These are phyloP conservation scores for Chaenogobius annularis DNA, from an alignment of 2,113 vertebrate species.

Conservation along the genomic window DNA sequence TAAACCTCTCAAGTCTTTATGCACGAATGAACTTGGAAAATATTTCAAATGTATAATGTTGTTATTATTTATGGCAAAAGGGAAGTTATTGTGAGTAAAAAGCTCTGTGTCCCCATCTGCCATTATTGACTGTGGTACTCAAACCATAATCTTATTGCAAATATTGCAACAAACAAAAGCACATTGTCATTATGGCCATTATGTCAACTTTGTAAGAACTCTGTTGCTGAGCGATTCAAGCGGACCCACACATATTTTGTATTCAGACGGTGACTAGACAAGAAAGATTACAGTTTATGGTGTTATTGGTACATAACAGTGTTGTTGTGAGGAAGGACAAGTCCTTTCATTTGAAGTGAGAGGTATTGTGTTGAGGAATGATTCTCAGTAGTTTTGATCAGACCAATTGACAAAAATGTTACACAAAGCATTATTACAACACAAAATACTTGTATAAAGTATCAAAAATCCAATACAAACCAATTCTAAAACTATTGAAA, in stretches of 20 bases:
- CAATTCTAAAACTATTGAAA: no score
- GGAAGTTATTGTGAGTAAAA: conserved; percentile 25
- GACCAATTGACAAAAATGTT: not conserved
- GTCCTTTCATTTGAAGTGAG: conserved; percentile 2
- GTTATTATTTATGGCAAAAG: conserved; percentile 32
- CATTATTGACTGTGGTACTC: conserved; percentile 57
- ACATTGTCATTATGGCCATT: conserved; percentile 47
- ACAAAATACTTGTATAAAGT: no score
- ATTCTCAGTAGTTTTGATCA: not conserved
- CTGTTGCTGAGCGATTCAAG: not conserved
- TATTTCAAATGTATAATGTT: not conserved
- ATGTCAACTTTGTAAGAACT: conserved; percentile 36
- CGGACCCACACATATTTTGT: not conserved
- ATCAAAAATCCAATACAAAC: no score
- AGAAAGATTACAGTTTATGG: not conserved
- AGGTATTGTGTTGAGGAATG: not conserved
- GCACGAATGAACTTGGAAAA: not conserved
- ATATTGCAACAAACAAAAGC: conserved; percentile 25
- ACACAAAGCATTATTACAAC: not conserved
- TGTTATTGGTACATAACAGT: conserved; percentile 3
- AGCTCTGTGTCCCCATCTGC: conserved; percentile 44
- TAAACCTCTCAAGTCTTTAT: not conserved
- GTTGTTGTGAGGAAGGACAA: not conserved
- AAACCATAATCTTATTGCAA: conserved; percentile 51
- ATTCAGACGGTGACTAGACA: not conserved